phyloP scores from a whole-genome alignment of 2,113 vertebrate species.

The Oxyura jamaicensis region DNA sequence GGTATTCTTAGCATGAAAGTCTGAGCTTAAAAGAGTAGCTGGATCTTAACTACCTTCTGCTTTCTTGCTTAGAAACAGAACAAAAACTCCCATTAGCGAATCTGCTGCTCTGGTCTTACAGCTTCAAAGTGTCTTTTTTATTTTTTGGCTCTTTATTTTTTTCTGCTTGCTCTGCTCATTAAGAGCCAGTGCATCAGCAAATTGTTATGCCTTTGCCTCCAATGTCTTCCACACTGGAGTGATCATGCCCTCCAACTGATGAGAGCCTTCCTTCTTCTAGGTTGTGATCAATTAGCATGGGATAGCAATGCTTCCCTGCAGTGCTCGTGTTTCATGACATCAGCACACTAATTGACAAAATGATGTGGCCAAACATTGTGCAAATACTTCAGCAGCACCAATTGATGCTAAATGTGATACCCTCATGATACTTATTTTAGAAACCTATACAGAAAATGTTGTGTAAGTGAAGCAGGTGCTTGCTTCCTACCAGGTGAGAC shows the following conservation, averaged over 20 bases:
- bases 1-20: not conserved
- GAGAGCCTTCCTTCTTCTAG: not conserved
- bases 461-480: not conserved
- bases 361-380: rapidly evolving
- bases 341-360: not conserved
- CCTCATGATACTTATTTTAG: not conserved
- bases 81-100: rapidly evolving
- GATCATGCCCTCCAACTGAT: not conserved
- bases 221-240: not conserved
- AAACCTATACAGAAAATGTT: not conserved
- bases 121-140: not conserved
- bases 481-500: not conserved
- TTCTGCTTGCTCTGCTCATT: not conserved
- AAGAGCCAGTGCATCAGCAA: not conserved
- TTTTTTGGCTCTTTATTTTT: not conserved
- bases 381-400: not conserved
- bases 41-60: not conserved
- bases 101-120: not conserved
- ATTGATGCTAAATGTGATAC: not conserved
- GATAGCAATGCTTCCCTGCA: not conserved
- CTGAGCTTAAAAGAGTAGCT: not conserved
- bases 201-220: not conserved
- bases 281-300: not conserved
- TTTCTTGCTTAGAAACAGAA: not conserved
- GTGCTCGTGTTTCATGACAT: rapidly evolving